Conservation (phyloP, 2,797 vertebrate genomes). For the Sebastes taczanowskii region DNA sequence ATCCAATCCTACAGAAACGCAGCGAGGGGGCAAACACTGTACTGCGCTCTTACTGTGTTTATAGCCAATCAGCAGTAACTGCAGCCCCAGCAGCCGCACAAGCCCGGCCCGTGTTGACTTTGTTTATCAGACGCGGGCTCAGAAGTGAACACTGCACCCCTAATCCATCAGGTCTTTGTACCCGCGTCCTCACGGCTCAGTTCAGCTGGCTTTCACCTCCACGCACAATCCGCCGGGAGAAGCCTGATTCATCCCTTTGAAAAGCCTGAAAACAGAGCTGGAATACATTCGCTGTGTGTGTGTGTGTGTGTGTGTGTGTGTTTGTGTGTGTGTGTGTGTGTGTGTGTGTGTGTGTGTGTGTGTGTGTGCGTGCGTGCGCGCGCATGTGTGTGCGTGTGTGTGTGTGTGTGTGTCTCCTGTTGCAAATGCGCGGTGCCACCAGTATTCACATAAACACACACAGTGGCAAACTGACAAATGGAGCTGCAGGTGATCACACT, state of each 20-base stretch:
- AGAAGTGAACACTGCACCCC: constrained; percentile 64
- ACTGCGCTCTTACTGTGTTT: constrained; percentile 28
- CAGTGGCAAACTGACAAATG: constrained; percentile 32
- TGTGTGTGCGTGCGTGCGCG: background rate
- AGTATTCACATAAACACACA: constrained; percentile 10
- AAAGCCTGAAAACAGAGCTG: constrained; percentile 67
- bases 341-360: background rate
- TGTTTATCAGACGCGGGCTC: constrained; percentile 73
- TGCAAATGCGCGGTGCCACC: constrained; percentile 27
- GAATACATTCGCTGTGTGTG: constrained; percentile 45
- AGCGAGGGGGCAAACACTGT: constrained; percentile 21
- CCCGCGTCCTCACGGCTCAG: constrained; percentile 55
- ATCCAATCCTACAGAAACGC: constrained; percentile 30
- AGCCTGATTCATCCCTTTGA: constrained; percentile 70
- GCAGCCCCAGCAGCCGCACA: constrained; percentile 23
- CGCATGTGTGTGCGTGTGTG: background rate
- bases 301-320: background rate
- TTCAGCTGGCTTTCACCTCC: constrained; percentile 71
- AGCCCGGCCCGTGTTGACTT: constrained; percentile 59
- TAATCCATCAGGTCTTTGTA: constrained; percentile 84
- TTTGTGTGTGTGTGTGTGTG: background rate
- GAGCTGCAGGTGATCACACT: constrained; percentile 15
- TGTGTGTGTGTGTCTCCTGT: background rate
- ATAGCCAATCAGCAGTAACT: constrained; percentile 61
- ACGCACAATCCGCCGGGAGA: constrained; percentile 62